Conservation (phyloP, 1,140 invertebrate genomes). For the Phymastichus coffea region DNA sequence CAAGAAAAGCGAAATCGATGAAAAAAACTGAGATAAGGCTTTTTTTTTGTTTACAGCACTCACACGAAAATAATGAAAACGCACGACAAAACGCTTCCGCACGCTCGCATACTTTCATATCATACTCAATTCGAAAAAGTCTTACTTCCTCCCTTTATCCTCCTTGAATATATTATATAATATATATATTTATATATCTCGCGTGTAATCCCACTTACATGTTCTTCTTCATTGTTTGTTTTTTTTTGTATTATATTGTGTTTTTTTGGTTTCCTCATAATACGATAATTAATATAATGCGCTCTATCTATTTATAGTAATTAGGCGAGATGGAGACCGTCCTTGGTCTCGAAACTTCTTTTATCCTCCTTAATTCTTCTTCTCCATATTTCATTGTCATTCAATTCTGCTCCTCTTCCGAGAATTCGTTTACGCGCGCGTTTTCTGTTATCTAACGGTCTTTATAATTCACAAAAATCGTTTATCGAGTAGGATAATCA, state of each 20-base stretch:
- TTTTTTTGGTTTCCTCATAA: slow-evolving; percentile 14
- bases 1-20: too few species aligned
- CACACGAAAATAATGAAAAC: too few species aligned
- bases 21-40: too few species aligned
- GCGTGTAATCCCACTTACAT: slow-evolving; percentile 29
- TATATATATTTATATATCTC: slow-evolving; percentile 31
- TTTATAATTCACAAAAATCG: too few species aligned
- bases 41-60: too few species aligned
- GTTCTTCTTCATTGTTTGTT: too few species aligned
- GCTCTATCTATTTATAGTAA: slow-evolving; percentile 33
- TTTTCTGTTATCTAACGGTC: too few species aligned
- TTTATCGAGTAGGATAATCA: too few species aligned
- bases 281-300: slow-evolving; percentile 27
- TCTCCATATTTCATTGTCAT: slow-evolving; percentile 17
- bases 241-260: too few species aligned
- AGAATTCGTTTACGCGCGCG: slow-evolving; percentile 19
- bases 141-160: slow-evolving; percentile 1
- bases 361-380: background rate
- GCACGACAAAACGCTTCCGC: slow-evolving; percentile 16
- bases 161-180: slow-evolving; percentile 31
- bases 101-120: background rate
- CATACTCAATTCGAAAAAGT: too few species aligned
- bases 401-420: too few species aligned
- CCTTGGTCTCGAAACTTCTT: slow-evolving; percentile 24
- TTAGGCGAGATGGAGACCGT: slow-evolving; percentile 29